phyloP scores from a whole-genome alignment of 2,797 vertebrate genomes.

The Sciurus carolinensis region DNA sequence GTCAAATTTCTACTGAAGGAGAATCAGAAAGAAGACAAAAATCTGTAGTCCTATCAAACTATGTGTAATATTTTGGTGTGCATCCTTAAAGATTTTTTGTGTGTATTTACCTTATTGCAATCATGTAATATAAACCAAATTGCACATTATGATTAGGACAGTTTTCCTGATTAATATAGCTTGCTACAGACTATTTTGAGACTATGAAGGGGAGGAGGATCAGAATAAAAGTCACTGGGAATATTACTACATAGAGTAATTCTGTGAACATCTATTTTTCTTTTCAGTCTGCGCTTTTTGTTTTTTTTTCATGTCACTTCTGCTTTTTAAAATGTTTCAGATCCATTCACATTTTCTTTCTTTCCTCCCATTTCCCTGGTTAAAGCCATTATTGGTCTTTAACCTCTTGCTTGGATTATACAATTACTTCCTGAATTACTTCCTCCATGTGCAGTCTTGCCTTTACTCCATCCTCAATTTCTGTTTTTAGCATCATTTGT shows the following conservation, averaged over 20 bases:
- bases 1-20: not conserved
- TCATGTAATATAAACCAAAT: constrained; percentile 17
- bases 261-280: not conserved
- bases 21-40: not conserved
- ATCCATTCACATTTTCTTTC: not conserved
- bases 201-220: not conserved
- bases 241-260: not conserved
- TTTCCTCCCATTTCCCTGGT: not conserved
- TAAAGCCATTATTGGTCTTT: not conserved
- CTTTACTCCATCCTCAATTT: not conserved
- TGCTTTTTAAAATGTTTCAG: not conserved
- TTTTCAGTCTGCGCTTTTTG: not conserved
- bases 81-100: not conserved
- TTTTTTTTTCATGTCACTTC: not conserved
- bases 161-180: not conserved
- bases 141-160: not conserved
- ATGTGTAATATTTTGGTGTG: not conserved
- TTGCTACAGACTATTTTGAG: not conserved
- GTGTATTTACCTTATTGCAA: not conserved
- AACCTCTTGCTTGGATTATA: not conserved
- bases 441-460: not conserved
- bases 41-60: not conserved
- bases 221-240: not conserved
- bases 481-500: not conserved
- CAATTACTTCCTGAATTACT: not conserved